Percentiles rank a stretch among this genome's conserved stretches.
These are phyloP conservation scores for Parascotia fuliginaria DNA, from an alignment of 2,888 invertebrate genomes.

Conservation along the genomic window DNA sequence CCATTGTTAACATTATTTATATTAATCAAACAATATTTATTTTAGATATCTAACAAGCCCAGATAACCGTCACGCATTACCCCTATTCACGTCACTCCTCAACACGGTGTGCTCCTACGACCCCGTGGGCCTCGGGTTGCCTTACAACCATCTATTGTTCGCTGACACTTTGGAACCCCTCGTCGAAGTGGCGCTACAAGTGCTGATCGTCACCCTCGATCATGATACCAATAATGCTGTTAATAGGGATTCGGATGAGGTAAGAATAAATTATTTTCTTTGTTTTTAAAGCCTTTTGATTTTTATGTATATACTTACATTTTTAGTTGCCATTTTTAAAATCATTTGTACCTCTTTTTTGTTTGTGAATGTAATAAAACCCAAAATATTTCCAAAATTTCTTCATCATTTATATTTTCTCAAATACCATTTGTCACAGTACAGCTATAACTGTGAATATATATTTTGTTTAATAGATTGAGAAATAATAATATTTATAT, in stretches of 20 bases:
- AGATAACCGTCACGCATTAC: constrained; percentile 96
- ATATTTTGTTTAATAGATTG: too few relatives aligned
- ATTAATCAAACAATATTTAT: neutral
- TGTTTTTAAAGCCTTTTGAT: too few relatives aligned
- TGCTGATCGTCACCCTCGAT: constrained; percentile 97
- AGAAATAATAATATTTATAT: too few relatives aligned
- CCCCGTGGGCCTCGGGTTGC: constrained; percentile 98
- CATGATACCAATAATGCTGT: constrained; percentile 91
- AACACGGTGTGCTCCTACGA: constrained; percentile 99
- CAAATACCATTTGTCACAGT: too few relatives aligned
- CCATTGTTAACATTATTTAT: too few relatives aligned
- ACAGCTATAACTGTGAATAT: too few relatives aligned
- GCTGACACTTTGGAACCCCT: constrained; percentile 96
- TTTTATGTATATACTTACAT: too few relatives aligned
- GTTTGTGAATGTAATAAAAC: too few relatives aligned
- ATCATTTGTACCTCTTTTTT: too few relatives aligned
- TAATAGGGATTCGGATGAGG: constrained; percentile 87
- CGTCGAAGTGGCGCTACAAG: constrained; percentile 96
- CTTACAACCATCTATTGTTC: constrained; percentile 99
- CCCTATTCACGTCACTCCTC: constrained; percentile 98
- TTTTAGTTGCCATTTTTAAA: too few relatives aligned
- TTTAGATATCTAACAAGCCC: constrained; percentile 90
- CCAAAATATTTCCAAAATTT: too few relatives aligned
- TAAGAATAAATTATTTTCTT: constrained; percentile 67
- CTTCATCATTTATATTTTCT: too few relatives aligned